Base-by-base conservation (phyloP, 2,113 vertebrate genomes). In the Danionella cerebrum region DNA sequence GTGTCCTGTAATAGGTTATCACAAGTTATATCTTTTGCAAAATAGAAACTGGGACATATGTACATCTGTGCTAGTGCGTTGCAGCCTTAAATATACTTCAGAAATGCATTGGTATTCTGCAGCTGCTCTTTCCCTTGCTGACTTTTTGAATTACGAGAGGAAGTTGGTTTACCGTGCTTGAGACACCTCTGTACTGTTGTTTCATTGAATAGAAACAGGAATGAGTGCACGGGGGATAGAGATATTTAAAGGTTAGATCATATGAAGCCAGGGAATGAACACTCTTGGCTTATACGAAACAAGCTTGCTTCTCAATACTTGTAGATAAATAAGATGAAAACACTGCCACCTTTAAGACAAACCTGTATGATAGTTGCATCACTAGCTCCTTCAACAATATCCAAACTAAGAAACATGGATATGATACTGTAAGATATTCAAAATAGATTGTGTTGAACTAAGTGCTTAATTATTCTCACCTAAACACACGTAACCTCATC, bases 61-160 rank as follows among this genome's bases (percentile, higher is more conserved):
- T 96, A 94, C 93, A 94, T 95, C 94, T 96, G 96, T 90, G 93
- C 91, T 91, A 92, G 92, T 84, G 90, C 94, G 93, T 93, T 91
- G 91, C 64, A 80, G 89, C 87, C 87, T 91, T 96, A 97, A 96
- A 92, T 84, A 92, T 93, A 93, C 91, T 93, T 93, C 94, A 94
- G 91, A 96, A 97, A 98, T 97, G 94, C 94, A 96, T 97, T 94
- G 90, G 88, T 90, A 90, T 92, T 94, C 92, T 91, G 89, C 89
- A 87, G 86, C 88, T 89, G 86, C 92, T 90, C 36, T 47, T 31
- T 66, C 25, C 63, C 36, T 47, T 31, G 58, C 25, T 68, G 58
- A 59, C 51, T 69, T 68, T 68, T 68, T 51, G 59, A 52, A 70
- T 74, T 69, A 69, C 27, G 31, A 16, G 25, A 25, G 25, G 52